These are phyloP conservation scores for Theocolax elegans DNA, from an alignment of 1,140 invertebrate species.

Conservation along the genomic window DNA sequence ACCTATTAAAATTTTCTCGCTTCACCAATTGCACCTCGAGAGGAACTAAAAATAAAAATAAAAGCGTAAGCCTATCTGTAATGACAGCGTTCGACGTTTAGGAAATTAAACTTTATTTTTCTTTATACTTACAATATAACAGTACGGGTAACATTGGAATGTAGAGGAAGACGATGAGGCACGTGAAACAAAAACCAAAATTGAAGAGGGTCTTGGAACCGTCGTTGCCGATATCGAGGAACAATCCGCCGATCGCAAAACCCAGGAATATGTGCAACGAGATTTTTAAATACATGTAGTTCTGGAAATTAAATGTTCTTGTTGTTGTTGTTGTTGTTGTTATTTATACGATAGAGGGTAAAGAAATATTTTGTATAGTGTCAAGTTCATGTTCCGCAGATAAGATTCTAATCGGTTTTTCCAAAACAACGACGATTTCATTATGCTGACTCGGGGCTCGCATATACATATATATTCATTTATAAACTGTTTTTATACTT, in stretches of 20 bases:
- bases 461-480: no score
- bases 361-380: no score
- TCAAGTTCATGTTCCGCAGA: no score
- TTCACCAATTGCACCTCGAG: slow-evolving; percentile 87
- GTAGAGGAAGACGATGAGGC: slow-evolving; percentile 81
- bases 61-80: slow-evolving; percentile 9
- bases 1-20: slow-evolving; percentile 92
- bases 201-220: slow-evolving; percentile 84
- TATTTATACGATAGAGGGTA: no score
- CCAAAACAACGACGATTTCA: no score
- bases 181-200: slow-evolving; percentile 84
- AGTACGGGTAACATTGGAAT: slow-evolving; percentile 83
- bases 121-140: slow-evolving; percentile 75
- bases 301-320: slow-evolving; percentile 66
- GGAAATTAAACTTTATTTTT: not conserved
- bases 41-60: slow-evolving; percentile 79
- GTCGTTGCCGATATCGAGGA: slow-evolving; percentile 78
- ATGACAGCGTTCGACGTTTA: not conserved
- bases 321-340: no score
- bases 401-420: no score
- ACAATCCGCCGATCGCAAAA: slow-evolving; percentile 76
- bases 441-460: no score
- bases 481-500: no score
- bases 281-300: slow-evolving; percentile 76
- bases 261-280: slow-evolving; percentile 77